phyloP scores from a whole-genome alignment of 2,113 vertebrate genomes.

The Sceloporus tristichus region DNA sequence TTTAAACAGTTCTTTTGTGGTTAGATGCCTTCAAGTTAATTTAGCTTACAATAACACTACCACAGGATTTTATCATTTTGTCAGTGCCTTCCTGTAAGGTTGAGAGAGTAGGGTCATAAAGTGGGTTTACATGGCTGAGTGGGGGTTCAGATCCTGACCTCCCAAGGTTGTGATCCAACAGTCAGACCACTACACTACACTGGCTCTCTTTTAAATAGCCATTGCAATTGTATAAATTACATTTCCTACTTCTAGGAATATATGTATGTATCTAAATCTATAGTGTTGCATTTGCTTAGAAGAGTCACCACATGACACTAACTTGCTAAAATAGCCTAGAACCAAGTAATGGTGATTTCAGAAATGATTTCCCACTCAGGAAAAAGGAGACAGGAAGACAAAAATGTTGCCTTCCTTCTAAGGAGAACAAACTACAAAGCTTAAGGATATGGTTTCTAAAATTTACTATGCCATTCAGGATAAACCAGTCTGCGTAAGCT shows the following conservation, averaged over 20 bases:
- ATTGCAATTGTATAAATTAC: no score
- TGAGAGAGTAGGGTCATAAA: no score
- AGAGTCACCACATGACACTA: not conserved
- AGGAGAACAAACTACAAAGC: not conserved
- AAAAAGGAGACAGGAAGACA: not conserved
- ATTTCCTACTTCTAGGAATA: not conserved
- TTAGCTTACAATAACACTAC: no score
- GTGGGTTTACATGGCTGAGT: no score
- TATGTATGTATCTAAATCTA: not conserved
- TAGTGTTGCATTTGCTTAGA: not conserved
- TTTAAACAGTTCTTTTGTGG: no score
- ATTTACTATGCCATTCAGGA: accelerated
- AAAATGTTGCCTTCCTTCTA: not conserved
- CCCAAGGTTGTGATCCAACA: no score
- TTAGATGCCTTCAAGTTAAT: no score
- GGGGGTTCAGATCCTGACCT: no score
- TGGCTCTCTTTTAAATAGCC: no score
- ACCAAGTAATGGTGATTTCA: not conserved
- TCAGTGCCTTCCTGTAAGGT: no score
- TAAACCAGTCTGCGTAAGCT: not conserved
- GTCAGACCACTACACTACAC: no score
- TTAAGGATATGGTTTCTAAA: not conserved
- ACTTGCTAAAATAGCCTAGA: conserved; percentile 7
- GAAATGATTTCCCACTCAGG: not conserved
- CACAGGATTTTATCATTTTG: no score